A percentile compares a stretch with the other conserved stretches of the same genome.
Conservation (phyloP, 2,888 invertebrate genomes). For the Sympetrum striolatum region DNA sequence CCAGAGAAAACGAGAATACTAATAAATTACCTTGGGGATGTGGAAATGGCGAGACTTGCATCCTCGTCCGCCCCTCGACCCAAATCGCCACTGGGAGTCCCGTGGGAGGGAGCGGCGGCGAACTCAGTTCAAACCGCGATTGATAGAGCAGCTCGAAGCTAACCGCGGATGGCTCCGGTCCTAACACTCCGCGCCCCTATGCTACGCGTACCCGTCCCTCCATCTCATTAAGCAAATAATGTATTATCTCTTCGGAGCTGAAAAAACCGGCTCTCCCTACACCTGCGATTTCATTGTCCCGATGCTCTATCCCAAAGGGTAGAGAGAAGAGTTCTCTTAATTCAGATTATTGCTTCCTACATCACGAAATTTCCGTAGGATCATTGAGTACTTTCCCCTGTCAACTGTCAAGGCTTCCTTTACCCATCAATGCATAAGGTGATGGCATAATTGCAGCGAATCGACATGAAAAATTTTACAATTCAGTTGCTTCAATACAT, state of each 20-base stretch:
- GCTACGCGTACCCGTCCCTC: neutral
- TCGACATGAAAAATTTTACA: too few relatives aligned
- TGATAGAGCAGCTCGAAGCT: neutral
- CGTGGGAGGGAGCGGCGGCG: neutral
- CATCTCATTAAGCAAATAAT: neutral
- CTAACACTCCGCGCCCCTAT: neutral
- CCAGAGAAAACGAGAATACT: neutral
- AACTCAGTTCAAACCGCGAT: neutral
- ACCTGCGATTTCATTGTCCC: neutral
- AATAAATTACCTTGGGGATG: slow-evolving; percentile 19
- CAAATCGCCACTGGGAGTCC: neutral
- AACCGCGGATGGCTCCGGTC: neutral
- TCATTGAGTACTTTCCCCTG: too few relatives aligned
- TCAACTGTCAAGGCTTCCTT: too few relatives aligned
- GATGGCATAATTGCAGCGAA: too few relatives aligned
- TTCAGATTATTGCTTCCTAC: too few relatives aligned
- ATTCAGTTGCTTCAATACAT: too few relatives aligned
- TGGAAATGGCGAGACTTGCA: neutral
- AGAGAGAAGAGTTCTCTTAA: too few relatives aligned
- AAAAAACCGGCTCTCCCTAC: neutral
- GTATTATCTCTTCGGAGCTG: neutral
- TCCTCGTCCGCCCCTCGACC: neutral
- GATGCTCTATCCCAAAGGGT: neutral
- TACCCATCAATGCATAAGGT: too few relatives aligned
- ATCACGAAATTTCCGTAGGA: too few relatives aligned